Evolutionary conservation across 2,888 invertebrate genomes (phyloP), one percentile per base, ranked within the genome.

Genomic region (Morinoia aosen): DNA sequence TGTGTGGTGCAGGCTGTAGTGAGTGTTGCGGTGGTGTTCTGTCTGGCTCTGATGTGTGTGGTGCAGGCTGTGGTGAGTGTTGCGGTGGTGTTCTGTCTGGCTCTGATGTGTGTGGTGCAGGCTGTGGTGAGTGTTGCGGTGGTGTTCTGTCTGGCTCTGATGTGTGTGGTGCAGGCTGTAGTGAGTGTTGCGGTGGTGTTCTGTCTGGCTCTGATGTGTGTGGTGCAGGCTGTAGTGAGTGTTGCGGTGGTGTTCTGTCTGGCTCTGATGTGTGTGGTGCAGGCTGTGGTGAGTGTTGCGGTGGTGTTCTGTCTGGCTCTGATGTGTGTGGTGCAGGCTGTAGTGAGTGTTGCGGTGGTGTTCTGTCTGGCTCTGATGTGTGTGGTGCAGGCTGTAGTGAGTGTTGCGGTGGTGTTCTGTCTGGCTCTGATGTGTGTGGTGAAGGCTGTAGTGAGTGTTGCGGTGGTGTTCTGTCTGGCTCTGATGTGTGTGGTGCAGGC

Each of bases 381-480:
- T n/a, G n/a, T n/a, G n/a, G n/a, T n/a, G n/a, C n/a, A 95, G 64
- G 39, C 95, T 40, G 95, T 95, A 0, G 95, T 95, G 40, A 64
- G 95, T 58, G 58, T 58, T 14, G 7, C 3, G 40, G 40, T 90
- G 39, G 10, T 39, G 90, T 11, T 14, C 39, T 40, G 90, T 16
- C 40, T 76, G 33, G 25, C 33, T 33, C 76, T 25, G 76, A 7
- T 33, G 61, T n/a, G 58, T 88, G 88, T n/a, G 8, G 88, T 88
- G 64, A 88, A 14, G 3, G 90, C 19, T 40, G 40, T 16, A 25
- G 19, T 19, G 25, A 19, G 61, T 61, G 61, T 8, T 19, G 12
- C 11, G 8, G 88, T 88, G 88, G 12, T 33, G 88, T 33, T 88
- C 39, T 40, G 90, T 3, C 40, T 76, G 33, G 25, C 33, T 33